Base-by-base conservation (phyloP, 2,113 vertebrate species). In the Pituophis catenifer region DNA sequence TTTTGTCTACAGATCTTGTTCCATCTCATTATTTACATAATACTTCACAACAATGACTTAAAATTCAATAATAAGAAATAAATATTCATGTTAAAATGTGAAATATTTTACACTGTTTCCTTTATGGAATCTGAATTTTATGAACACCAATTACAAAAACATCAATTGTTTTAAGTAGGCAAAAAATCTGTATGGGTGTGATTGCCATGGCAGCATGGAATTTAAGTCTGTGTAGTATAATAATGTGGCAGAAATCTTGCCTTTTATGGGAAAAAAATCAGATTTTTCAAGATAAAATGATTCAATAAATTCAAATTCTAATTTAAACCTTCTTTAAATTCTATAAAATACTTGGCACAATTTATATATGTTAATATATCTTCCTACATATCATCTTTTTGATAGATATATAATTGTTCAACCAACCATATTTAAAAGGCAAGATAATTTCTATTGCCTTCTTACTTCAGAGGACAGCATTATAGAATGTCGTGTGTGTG, bases 121-220 rank as follows among this genome's bases (percentile, higher is more conserved):
- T 92, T 55, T 62, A 81, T n/a, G 33, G 33, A 19, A 54, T 89
- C 50, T 26, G 53, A 15, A 44, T 89, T 81, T 93, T 19, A 89
- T 48, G 10, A 89, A 24, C 19, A 50, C 26, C 3, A 57, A 13
- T 50, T 52, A 50, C 58, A 24, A 57, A 93, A 85, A 81, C 10
- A 33, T 85, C n/a, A 58, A 11, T 89, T 75, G 87, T 89, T 89
- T 85, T 85, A 89, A 85, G 88, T 85, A 21, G 38, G 38, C 38
- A 89, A 89, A 24, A 89, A 52, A 89, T 89, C 21, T 89, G 65
- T 55, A 89, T 93, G 88, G 88, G 92, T 93, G 92, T 89, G 89
- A 93, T 93, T 85, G 65, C 38, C 70, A 57, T 89, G 65, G n/a
- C 50, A 75, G 38, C 53, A 58, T 93, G 92, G 65, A 93, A 85